Conservation (phyloP, 2,888 invertebrate genomes). For the Ophion obscuratus region DNA sequence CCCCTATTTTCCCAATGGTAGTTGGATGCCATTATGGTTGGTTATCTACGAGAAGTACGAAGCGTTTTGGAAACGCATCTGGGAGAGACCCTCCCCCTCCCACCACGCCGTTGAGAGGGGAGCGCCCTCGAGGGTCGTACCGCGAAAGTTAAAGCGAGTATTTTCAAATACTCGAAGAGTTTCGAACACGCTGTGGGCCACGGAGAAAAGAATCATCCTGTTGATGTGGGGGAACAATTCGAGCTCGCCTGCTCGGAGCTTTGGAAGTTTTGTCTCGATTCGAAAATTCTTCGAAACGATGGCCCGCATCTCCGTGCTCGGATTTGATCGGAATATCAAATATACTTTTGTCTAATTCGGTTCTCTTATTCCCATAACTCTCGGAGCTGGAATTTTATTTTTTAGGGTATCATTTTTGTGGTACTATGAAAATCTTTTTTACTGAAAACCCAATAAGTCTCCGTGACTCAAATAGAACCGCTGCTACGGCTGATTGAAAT, state of each 20-base stretch:
- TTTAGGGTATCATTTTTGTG: too few species aligned
- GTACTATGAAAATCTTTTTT: too few species aligned
- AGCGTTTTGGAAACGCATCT: too few species aligned
- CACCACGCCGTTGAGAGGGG: too few species aligned
- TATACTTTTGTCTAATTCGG: constrained; percentile 7
- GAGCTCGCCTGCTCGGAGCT: constrained; percentile 32
- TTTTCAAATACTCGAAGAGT: constrained; percentile 52
- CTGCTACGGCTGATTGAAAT: too few species aligned
- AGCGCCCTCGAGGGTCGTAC: constrained; percentile 1
- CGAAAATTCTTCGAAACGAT: constrained; percentile 56
- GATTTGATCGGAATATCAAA: constrained; percentile 44
- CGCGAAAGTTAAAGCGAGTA: constrained; percentile 49
- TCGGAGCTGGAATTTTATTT: too few species aligned
- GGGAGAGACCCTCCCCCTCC: too few species aligned
- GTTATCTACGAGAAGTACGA: too few species aligned
- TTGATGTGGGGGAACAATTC: constrained; percentile 9
- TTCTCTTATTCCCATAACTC: background rate
- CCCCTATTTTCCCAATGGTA: too few species aligned
- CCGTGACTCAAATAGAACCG: too few species aligned
- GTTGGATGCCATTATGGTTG: too few species aligned
- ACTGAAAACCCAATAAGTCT: too few species aligned
- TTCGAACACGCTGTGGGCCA: constrained; percentile 15
- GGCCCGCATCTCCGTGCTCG: background rate
- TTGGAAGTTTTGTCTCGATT: constrained; percentile 55
- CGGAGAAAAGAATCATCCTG: constrained; percentile 20